These are phyloP conservation scores for Pseudoips prasinana DNA, from an alignment of 2,888 invertebrate species.

Conservation along the genomic window DNA sequence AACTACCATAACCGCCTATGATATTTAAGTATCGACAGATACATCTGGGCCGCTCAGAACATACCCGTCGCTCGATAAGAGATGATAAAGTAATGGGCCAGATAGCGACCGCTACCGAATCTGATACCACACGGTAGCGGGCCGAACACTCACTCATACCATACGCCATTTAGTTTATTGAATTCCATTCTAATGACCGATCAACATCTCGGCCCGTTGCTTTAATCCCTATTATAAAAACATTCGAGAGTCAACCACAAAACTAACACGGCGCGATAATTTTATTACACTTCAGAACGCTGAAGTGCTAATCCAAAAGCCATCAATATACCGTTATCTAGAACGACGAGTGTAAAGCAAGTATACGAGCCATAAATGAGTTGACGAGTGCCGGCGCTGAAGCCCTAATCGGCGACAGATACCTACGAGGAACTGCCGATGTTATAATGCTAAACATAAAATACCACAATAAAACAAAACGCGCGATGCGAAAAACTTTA, in stretches of 20 bases:
- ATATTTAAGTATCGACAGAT: constrained; percentile 69
- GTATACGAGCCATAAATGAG: constrained; percentile 72
- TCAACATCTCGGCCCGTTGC: constrained; percentile 41
- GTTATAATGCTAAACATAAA: constrained; percentile 59
- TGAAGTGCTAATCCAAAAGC: constrained; percentile 59
- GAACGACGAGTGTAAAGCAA: constrained; percentile 61
- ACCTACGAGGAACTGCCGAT: constrained; percentile 57
- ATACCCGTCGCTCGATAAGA: constrained; percentile 56
- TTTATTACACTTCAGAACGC: constrained; percentile 47
- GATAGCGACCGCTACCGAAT: constrained; percentile 68
- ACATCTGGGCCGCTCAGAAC: constrained; percentile 53
- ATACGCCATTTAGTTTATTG: constrained; percentile 59
- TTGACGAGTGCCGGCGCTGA: constrained; percentile 52
- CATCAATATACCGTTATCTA: constrained; percentile 69
- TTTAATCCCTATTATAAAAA: constrained; percentile 22
- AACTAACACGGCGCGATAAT: constrained; percentile 42
- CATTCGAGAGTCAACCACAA: constrained; percentile 18
- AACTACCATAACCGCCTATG: constrained; percentile 64
- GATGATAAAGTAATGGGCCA: constrained; percentile 73
- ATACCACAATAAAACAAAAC: constrained; percentile 63
- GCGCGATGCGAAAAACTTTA: constrained; percentile 55
- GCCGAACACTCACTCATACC: constrained; percentile 52
- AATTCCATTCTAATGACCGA: constrained; percentile 64
- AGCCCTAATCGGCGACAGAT: constrained; percentile 52
- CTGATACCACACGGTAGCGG: constrained; percentile 66